Evolutionary conservation across 2,888 invertebrate species (phyloP).

Genomic region (Atethmia centrago): DNA sequence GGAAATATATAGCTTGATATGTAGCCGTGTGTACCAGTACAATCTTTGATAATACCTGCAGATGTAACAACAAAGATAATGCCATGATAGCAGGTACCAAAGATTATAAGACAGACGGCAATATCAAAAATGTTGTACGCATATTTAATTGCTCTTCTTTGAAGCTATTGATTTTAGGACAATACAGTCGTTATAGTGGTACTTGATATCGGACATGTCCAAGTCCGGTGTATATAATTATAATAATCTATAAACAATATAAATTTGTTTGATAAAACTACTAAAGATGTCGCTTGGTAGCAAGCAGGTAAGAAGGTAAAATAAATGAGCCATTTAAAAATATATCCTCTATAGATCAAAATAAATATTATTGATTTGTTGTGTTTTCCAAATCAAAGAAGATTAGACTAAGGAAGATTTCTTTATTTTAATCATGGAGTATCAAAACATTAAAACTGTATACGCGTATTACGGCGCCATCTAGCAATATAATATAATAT

Average conservation of each 20-base stretch:
- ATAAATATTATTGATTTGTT: no score
- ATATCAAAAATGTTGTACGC: background rate
- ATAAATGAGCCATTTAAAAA: background rate
- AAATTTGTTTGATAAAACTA: conserved; percentile 8
- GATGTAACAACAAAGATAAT: conserved; percentile 38
- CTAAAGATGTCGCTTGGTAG: background rate
- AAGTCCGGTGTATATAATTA: background rate
- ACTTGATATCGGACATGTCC: background rate
- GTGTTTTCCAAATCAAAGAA: conserved; percentile 7
- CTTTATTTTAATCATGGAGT: background rate
- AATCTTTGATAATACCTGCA: conserved; percentile 25
- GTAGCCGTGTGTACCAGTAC: no score
- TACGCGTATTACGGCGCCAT: background rate
- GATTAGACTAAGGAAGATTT: background rate
- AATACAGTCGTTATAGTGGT: background rate
- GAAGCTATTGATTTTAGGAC: background rate
- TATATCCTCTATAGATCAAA: no score
- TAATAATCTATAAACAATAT: background rate
- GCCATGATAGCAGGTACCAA: background rate
- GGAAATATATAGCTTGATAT: no score
- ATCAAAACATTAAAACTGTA: background rate
- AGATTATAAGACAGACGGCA: conserved; percentile 7
- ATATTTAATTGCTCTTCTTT: background rate
- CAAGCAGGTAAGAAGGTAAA: background rate
- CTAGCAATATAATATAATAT: no score